Evolutionary conservation across 1,140 invertebrate species (phyloP), one percentile per base, ranked within the genome.

Genomic region (Cylas formicarius): DNA sequence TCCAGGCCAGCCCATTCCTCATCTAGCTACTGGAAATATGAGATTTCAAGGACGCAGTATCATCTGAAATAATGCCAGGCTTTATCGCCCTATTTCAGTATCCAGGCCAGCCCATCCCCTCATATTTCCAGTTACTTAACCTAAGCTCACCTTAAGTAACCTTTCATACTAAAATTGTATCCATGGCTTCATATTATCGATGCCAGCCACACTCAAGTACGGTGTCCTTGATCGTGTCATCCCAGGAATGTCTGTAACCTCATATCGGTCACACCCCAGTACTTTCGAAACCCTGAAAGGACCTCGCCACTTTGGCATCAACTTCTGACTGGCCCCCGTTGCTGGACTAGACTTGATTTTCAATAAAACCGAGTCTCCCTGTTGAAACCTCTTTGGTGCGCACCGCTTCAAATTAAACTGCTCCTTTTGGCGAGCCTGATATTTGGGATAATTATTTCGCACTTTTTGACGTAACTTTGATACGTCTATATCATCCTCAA

Each of bases 221-320:
- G 24, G 34, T 20, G 18, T 28, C 22, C 26, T 14, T 59, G 54
- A 18, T 48, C 48, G 1, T 57, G 31, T 27, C 63, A 57, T 9
- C 51, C 53, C 20, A 63, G 65, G 2, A 61, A 62, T 39, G 63
- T 66, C 24, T 51, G 44, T 37, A 57, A 33, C 5, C 59, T 62
- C 13, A 60, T 61, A 16, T 53, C 62, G 0, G 56, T 60, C 1
- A 60, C 46, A 14, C 57, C 48, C 3, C 62, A 37, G 35, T 38
- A 16, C 1, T 44, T 43, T n/a, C 57, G 57, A 14, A 53, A 56
- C 13, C 56, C 58, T 46, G 58, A 60, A 26, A 45, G 39, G 17
- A 51, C 53, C 14, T 60, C 31, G 3, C 39, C 31, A 16, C 11
- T 47, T 47, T 37, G 19, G 36, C 13, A 24, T 9, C 34, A 29